A percentile compares a stretch with the other conserved stretches of the same genome.
These are phyloP conservation scores for Cataglyphis albicans DNA, from an alignment of 2,888 invertebrate genomes.

Conservation along the genomic window DNA sequence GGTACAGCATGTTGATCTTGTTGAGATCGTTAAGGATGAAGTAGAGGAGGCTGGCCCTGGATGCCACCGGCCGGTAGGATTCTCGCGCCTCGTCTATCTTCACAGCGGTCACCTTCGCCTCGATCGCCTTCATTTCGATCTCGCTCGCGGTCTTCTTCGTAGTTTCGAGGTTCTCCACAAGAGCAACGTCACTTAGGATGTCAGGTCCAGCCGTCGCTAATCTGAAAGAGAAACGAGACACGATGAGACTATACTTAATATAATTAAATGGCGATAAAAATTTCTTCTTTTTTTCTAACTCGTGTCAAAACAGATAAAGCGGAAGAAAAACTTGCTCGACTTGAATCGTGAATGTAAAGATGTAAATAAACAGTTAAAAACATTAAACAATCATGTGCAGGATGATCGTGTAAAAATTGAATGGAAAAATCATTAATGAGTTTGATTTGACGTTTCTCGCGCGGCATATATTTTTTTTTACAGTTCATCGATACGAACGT, in stretches of 20 bases:
- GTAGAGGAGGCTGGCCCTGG: conserved; percentile 95
- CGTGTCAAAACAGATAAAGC: too few species aligned
- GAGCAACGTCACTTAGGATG: conserved; percentile 95
- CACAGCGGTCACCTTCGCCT: conserved; percentile 94
- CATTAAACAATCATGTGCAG: too few species aligned
- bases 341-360: too few species aligned
- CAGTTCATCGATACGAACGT: too few species aligned
- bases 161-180: conserved; percentile 96
- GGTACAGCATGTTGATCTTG: conserved; percentile 97
- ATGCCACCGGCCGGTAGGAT: conserved; percentile 94
- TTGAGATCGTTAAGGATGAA: conserved; percentile 97
- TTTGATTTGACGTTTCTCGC: too few species aligned
- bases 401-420: too few species aligned
- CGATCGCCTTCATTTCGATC: conserved; percentile 94
- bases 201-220: conserved; percentile 96
- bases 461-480: too few species aligned
- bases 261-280: neutral
- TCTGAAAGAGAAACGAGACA: conserved; percentile 83
- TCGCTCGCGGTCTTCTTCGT: conserved; percentile 97
- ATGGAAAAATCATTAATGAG: neutral
- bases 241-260: neutral
- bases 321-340: too few species aligned
- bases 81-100: conserved; percentile 97
- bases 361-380: too few species aligned
- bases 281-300: neutral